Base-by-base conservation (phyloP, 1,140 invertebrate species). In the Lordiphosa mommai region DNA sequence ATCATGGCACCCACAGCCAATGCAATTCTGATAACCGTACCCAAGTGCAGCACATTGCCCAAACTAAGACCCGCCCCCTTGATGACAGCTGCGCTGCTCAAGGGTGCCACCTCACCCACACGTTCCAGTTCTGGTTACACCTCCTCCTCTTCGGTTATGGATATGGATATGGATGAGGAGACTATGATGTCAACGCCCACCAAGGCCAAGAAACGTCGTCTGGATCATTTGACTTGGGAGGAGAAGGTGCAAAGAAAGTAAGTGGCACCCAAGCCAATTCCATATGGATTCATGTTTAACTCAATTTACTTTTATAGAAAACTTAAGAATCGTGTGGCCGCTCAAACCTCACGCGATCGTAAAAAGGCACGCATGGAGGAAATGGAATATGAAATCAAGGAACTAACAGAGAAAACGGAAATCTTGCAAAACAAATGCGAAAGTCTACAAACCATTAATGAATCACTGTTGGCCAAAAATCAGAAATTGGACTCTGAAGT, bases 321-420 rank as follows among this genome's bases (percentile, higher is more conserved):
- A 91, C 88, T 99, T 66, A 99, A 99, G 89, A 99, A 99, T 88
- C 91, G 98, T 74, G 96, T 99, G 9, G 98, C 98, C 30, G 98
- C 98, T n/a, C 98, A 99, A 89, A 98, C 96, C 33, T 98, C 98
- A 0, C 91, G 98, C 46, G 98, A 99, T 89, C 92, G 97, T n/a
- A 99, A 99, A 86, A 99, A 99, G 89, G 95, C 95, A 0, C 94
- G 94, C 87, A 94, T 98, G 92, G 93, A 95, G 57, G 94, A 97
- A 70, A 92, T 99, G 89, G 97, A 99, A 90, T 89, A 90, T 8
- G 92, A 92, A 33, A 91, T 96, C 4, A 90, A 91, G 58, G 85
- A 90, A 16, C 87, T 95, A n/a, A 91, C 91, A 55, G 91, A 93
- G 27, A 90, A 91, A 63, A 94, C 94, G 61, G 91, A 93, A 50